phyloP scores from a whole-genome alignment of 2,113 vertebrate genomes.

The Catharus fuscescens region DNA sequence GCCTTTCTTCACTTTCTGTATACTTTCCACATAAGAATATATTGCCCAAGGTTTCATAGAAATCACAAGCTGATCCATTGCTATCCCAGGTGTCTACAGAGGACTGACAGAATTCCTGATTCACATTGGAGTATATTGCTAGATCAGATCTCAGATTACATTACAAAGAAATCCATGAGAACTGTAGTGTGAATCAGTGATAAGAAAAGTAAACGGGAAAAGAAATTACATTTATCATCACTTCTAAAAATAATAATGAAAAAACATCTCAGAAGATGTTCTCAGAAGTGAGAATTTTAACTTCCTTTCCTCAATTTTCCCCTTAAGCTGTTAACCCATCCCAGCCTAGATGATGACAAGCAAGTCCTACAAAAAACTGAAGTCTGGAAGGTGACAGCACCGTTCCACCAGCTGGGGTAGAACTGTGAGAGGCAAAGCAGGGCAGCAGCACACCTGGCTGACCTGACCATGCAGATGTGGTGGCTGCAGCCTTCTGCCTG shows the following conservation, averaged over 20 bases:
- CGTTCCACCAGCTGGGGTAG: neutral
- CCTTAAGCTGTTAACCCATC: neutral
- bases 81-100: neutral
- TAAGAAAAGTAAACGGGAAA: neutral
- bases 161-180: neutral
- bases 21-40: neutral
- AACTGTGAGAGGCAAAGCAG: neutral
- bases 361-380: neutral
- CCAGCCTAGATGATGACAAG: neutral
- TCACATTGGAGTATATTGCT: neutral
- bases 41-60: neutral
- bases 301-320: neutral
- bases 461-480: neutral
- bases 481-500: neutral
- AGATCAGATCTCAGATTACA: neutral
- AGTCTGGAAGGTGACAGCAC: neutral
- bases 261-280: neutral
- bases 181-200: neutral
- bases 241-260: neutral
- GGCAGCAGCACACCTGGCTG: neutral
- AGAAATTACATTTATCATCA: neutral
- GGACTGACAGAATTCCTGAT: neutral
- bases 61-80: neutral
- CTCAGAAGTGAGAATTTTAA: neutral
- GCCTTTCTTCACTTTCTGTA: neutral